A percentile compares a stretch with the other conserved stretches of the same genome.
phyloP scores from a whole-genome alignment of 2,888 invertebrate species.

The Escarpia spicata region DNA sequence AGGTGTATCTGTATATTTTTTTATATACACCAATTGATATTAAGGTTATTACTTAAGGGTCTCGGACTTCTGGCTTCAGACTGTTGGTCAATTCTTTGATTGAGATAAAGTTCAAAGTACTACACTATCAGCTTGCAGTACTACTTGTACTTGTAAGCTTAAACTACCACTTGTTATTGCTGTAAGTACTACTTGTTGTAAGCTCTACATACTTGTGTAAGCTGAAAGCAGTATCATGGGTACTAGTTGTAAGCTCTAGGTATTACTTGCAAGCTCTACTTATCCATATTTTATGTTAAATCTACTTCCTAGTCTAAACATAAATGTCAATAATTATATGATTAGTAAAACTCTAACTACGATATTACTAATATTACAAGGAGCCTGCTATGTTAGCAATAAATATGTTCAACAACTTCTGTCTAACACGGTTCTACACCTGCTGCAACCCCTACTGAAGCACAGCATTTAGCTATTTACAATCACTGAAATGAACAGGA shows the following conservation, averaged over 20 bases:
- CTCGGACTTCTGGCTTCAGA: neutral
- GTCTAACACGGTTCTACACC: neutral
- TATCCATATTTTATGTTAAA: neutral
- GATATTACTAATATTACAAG: neutral
- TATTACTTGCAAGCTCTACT: neutral
- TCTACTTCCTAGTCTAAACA: no score
- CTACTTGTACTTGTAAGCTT: no score
- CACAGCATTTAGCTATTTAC: neutral
- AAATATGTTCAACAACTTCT: neutral
- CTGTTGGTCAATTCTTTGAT: neutral
- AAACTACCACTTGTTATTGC: no score
- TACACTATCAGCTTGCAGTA: neutral
- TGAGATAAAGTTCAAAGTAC: neutral
- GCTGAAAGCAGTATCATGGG: no score
- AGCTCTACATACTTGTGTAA: no score
- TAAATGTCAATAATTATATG: neutral
- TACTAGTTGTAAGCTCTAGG: no score
- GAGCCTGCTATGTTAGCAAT: neutral
- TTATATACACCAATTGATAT: neutral
- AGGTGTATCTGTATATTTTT: neutral
- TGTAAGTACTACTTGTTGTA: neutral
- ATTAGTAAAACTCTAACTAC: neutral
- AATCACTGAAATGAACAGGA: neutral
- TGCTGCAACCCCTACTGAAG: neutral
- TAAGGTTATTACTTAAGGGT: neutral